Percentiles rank a stretch among this genome's conserved stretches.
phyloP scores from a whole-genome alignment of 2,888 invertebrate species.

The Platycnemis pennipes region DNA sequence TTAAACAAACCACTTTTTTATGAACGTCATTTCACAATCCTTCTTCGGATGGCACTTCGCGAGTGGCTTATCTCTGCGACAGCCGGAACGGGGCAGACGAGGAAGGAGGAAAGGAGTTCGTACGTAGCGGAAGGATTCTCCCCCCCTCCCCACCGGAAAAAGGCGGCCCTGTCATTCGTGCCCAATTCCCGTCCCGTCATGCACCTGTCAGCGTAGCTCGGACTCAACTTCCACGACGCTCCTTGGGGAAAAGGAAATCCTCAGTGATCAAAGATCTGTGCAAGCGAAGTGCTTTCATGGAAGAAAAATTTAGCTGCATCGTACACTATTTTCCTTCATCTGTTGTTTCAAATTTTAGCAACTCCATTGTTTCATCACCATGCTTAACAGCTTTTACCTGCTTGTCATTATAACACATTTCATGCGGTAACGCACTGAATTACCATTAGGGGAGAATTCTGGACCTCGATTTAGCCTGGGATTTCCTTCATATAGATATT shows the following conservation, averaged over 20 bases:
- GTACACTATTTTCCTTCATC: no score
- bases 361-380: no score
- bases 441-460: no score
- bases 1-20: not conserved
- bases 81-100: not conserved
- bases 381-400: no score
- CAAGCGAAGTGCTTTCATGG: no score
- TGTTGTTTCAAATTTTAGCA: no score
- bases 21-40: not conserved
- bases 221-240: not conserved
- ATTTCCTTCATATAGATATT: no score
- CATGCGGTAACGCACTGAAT: no score
- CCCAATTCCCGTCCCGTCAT: not conserved
- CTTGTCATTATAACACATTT: no score
- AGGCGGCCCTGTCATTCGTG: not conserved
- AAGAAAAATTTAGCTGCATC: no score
- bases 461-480: no score
- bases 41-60: not conserved
- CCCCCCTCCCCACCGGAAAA: not conserved
- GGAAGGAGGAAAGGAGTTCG: not conserved
- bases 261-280: no score
- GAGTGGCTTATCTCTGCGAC: not conserved
- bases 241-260: not conserved
- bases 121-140: not conserved
- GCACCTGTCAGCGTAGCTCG: not conserved